Conservation (phyloP, 2,888 invertebrate genomes). For the Erpobdella octoculata region DNA sequence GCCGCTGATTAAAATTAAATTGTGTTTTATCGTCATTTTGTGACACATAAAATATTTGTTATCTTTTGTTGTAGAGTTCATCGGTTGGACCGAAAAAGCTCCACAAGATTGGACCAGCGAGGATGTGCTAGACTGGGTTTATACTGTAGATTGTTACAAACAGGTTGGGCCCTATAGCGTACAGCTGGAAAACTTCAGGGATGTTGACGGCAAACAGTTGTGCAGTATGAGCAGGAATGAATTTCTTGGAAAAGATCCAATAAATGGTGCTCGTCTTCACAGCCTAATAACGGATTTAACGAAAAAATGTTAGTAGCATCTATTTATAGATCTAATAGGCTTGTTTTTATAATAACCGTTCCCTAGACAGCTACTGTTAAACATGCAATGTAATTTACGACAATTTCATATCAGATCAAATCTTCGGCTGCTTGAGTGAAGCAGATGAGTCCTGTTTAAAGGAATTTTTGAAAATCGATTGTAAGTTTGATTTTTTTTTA, state of each 20-base stretch:
- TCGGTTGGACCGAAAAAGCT: no score
- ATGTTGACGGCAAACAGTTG: slow-evolving; percentile 15
- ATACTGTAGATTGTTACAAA: slow-evolving; percentile 5
- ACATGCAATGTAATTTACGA: background rate
- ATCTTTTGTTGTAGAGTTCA: no score
- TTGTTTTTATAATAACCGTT: background rate
- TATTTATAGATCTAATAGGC: background rate
- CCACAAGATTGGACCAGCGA: slow-evolving; percentile 26
- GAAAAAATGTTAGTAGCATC: slow-evolving; percentile 10
- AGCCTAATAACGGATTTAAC: slow-evolving; percentile 9
- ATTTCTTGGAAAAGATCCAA: slow-evolving; percentile 11
- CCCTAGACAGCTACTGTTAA: background rate
- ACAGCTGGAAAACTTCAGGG: slow-evolving; percentile 24
- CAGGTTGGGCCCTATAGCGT: slow-evolving; percentile 1
- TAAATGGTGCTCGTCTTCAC: background rate
- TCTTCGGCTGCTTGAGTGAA: background rate
- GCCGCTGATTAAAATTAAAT: no score
- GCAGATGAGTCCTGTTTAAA: background rate
- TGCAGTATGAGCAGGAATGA: background rate
- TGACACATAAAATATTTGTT: no score
- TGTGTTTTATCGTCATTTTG: no score
- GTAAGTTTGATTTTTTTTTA: background rate
- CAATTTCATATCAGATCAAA: background rate
- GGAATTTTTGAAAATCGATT: background rate
- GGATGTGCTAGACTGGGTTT: slow-evolving; percentile 31